These are phyloP conservation scores for Neomorphus geoffroyi DNA, from an alignment of 2,797 vertebrate genomes.

Conservation along the genomic window DNA sequence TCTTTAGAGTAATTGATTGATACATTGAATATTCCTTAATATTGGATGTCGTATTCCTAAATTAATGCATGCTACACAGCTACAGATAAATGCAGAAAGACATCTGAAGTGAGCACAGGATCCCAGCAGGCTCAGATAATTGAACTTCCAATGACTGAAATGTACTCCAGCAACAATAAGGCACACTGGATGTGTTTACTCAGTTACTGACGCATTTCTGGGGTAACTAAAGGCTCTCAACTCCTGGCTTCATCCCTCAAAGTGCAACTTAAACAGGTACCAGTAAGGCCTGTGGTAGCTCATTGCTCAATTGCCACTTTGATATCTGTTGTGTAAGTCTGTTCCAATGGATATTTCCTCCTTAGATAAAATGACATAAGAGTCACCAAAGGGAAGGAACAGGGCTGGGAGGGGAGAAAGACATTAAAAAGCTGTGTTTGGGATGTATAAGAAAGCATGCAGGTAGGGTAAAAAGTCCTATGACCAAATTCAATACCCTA, in stretches of 20 bases:
- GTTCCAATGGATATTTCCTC: not conserved
- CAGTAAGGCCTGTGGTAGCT: not conserved
- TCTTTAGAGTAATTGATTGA: not conserved
- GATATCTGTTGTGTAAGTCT: not conserved
- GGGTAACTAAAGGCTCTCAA: not conserved
- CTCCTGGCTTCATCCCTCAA: not conserved
- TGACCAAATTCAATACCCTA: not conserved
- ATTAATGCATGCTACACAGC: not conserved
- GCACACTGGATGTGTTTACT: not conserved
- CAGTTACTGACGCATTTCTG: not conserved
- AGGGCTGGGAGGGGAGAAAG: not conserved
- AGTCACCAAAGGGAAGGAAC: not conserved
- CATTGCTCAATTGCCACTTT: not conserved
- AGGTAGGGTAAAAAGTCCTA: not conserved
- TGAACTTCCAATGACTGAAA: not conserved
- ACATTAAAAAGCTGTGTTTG: not conserved
- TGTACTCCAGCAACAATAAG: not conserved
- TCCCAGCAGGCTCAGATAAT: not conserved
- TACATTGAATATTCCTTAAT: not conserved
- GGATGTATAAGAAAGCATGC: not conserved
- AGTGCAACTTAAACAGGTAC: not conserved
- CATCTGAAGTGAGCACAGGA: not conserved
- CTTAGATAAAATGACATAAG: not conserved
- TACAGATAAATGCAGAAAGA: not conserved
- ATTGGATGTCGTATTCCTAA: not conserved